Conservation (phyloP, 2,113 vertebrate species). For the Ascaphus truei region DNA sequence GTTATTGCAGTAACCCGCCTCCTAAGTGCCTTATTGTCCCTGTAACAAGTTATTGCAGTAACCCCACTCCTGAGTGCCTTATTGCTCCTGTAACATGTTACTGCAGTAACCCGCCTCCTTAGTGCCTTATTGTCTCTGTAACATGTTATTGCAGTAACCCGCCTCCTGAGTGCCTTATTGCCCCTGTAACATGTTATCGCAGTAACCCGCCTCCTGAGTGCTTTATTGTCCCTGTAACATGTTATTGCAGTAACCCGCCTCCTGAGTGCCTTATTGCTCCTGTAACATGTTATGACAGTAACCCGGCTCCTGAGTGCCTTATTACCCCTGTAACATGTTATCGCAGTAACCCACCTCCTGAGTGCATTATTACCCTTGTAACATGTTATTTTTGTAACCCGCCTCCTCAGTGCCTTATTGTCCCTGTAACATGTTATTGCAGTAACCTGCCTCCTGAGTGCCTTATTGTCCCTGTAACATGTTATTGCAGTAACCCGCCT, state of each 20-base stretch:
- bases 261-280: constrained; percentile 5
- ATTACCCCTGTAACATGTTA: not conserved
- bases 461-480: not conserved
- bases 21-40: not conserved
- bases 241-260: constrained; percentile 1
- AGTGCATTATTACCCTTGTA: not conserved
- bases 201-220: not conserved
- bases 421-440: not conserved
- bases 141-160: not conserved
- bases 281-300: constrained; percentile 4
- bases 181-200: not conserved
- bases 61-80: not conserved
- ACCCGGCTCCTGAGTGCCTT: constrained; percentile 3
- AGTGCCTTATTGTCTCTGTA: not conserved
- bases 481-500: no score
- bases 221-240: not conserved
- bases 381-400: not conserved
- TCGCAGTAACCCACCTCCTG: not conserved
- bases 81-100: not conserved
- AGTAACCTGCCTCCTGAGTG: not conserved
- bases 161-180: not conserved
- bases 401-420: not conserved
- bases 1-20: not conserved
- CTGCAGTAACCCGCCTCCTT: not conserved
- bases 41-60: not conserved